Percentiles rank a stretch among this genome's conserved stretches.
phyloP scores from a whole-genome alignment of 2,888 invertebrate species.

The Orthonychiurus folsomi region DNA sequence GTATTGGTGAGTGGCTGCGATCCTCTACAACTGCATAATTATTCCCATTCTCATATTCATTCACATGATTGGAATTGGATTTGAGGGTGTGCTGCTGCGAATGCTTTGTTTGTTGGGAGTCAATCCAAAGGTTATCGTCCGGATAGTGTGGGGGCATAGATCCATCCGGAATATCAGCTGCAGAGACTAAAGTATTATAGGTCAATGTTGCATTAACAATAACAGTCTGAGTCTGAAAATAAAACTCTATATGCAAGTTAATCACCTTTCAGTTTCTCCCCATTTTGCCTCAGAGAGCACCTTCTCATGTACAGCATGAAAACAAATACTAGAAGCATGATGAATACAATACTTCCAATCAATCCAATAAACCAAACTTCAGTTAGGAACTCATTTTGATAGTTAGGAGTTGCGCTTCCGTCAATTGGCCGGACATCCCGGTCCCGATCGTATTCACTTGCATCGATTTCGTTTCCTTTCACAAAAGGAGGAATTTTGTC shows the following conservation, averaged over 20 bases:
- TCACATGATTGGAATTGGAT: slow-evolving; percentile 30
- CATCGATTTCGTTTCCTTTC: slow-evolving; percentile 9
- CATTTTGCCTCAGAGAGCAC: slow-evolving; percentile 51
- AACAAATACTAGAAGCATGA: slow-evolving; percentile 72
- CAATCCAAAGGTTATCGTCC: slow-evolving; percentile 40
- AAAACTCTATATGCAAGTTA: no score
- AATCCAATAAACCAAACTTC: slow-evolving; percentile 85
- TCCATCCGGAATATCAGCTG: slow-evolving; percentile 40
- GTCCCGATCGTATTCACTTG: slow-evolving; percentile 7
- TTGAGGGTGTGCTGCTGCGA: slow-evolving; percentile 38
- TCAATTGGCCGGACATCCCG: slow-evolving; percentile 13
- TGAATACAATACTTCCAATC: slow-evolving; percentile 71
- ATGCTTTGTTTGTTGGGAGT: slow-evolving; percentile 32
- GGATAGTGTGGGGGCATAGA: slow-evolving; percentile 40
- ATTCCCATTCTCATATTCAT: slow-evolving; percentile 40
- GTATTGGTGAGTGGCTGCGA: slow-evolving; percentile 66
- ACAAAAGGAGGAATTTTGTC: background rate
- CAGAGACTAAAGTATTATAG: no score
- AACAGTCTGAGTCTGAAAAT: no score
- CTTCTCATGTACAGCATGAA: slow-evolving; percentile 69
- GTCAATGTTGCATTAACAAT: no score
- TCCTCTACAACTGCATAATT: slow-evolving; percentile 47
- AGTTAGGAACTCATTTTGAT: slow-evolving; percentile 56
- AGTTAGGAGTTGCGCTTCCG: slow-evolving; percentile 19
- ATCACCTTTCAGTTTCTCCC: slow-evolving; percentile 39